Evolutionary conservation across 2,888 invertebrate species (phyloP).

Genomic region (Euzetes globulus): DNA sequence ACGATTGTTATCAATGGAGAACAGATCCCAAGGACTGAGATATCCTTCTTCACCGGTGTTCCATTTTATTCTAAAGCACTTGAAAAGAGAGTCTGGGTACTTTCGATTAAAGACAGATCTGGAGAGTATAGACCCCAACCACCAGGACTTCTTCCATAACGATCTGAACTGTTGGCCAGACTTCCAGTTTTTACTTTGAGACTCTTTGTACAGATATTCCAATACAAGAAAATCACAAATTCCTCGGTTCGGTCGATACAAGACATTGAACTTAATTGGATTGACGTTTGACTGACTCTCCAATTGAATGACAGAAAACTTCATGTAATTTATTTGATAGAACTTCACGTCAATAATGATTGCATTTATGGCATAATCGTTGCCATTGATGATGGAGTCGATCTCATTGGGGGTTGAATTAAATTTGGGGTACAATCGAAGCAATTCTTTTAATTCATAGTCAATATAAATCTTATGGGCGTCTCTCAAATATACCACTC

Average conservation of each 20-base stretch:
- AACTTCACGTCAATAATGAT: background rate
- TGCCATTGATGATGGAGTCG: background rate
- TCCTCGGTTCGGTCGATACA: constrained; percentile 1
- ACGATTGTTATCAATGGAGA: background rate
- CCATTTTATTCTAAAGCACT: background rate
- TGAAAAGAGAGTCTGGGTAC: background rate
- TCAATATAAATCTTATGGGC: background rate
- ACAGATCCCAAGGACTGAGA: constrained; percentile 12
- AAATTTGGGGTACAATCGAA: background rate
- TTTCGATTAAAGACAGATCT: background rate
- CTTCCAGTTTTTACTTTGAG: background rate
- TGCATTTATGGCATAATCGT: background rate
- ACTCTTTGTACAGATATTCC: background rate
- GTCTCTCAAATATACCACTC: background rate
- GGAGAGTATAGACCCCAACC: background rate
- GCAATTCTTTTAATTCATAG: background rate
- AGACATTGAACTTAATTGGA: background rate
- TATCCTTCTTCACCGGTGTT: background rate
- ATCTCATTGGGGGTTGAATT: background rate
- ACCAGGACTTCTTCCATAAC: background rate
- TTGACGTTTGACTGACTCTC: background rate
- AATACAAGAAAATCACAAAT: constrained; percentile 4
- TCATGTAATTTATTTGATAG: background rate
- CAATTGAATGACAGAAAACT: constrained; percentile 3
- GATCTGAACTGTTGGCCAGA: background rate